Base-by-base conservation (phyloP, 2,797 vertebrate genomes). In the Glossophaga mutica region DNA sequence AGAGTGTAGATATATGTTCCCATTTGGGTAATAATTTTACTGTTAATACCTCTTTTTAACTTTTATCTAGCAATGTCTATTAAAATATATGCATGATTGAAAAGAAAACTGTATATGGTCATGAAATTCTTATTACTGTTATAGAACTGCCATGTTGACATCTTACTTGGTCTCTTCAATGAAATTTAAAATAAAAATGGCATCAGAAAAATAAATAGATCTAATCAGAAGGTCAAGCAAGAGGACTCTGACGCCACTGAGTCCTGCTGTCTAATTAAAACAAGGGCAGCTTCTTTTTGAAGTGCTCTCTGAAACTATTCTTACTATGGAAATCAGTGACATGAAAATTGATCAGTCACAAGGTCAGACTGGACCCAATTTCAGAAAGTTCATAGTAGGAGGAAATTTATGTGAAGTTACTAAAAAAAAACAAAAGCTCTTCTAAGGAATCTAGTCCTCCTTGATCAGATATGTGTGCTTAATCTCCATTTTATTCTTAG, bases 171-270 rank as follows among this genome's bases (percentile, higher is more conserved):
- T 77, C n/a, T 82, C 81, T 21, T 87, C 16, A 42, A 71, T 87
- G 65, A 81, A 92, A 90, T 94, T 81, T 57, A 95, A 96, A 95
- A 94, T 76, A 91, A 90, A 95, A 92, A 88, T 65, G 55, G 68
- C 59, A 90, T 44, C 11, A 74, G 76, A 90, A 65, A 65, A 65
- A n/a, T 52, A 90, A 90, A 71, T 18, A 70, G 48, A 39, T 79
- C 37, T 65, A 82, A 37, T 48, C 6, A 16, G 81, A 89, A 94
- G 42, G 44, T 5, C 32, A 89, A n/a, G 52, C 29, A n/a, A 57
- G 24, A 88, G 65, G 57, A 32, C 24, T 39, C 55, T 24, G 48
- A 62, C n/a, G 76, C 68, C 0, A 0, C 10, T 26, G 79, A 78
- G 32, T 46, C 93, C 39, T 88, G 48, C 50, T n/a, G 46, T 67